Conservation (phyloP, 2,113 vertebrate genomes). For the Corythornis vintsioides region DNA sequence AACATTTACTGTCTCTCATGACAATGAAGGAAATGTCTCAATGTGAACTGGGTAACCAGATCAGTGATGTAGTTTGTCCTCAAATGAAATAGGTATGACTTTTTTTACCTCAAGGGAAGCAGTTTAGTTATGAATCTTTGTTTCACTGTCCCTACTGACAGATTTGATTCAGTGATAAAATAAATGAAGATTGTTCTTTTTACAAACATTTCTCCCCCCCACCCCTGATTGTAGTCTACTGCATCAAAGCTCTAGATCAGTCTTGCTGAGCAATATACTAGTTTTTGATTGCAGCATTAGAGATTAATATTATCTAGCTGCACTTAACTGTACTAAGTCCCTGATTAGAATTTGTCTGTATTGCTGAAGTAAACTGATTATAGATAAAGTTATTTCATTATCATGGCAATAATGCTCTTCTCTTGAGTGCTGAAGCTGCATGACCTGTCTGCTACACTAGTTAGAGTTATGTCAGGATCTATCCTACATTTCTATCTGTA, state of each 20-base stretch:
- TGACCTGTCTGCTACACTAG: neutral
- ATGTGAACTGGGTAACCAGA: neutral
- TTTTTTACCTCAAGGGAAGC: neutral
- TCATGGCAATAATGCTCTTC: neutral
- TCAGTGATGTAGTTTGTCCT: neutral
- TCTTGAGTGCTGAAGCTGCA: neutral
- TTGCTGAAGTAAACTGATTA: neutral
- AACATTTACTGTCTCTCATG: neutral
- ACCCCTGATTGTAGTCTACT: neutral
- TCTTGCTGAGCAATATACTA: neutral
- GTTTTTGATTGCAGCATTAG: neutral
- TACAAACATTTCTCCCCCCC: neutral
- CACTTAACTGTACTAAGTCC: neutral
- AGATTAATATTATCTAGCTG: neutral
- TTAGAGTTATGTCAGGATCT: neutral
- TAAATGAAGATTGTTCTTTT: neutral
- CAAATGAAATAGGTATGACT: neutral
- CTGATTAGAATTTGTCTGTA: neutral
- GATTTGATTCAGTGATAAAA: neutral
- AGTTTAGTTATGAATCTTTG: neutral
- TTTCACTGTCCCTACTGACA: neutral
- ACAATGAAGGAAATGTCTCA: neutral
- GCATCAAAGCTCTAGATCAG: neutral
- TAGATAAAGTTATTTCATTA: neutral
- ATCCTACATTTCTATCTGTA: neutral